Evolutionary conservation across 2,797 vertebrate species (phyloP).

Genomic region (Enoplosus armatus): DNA sequence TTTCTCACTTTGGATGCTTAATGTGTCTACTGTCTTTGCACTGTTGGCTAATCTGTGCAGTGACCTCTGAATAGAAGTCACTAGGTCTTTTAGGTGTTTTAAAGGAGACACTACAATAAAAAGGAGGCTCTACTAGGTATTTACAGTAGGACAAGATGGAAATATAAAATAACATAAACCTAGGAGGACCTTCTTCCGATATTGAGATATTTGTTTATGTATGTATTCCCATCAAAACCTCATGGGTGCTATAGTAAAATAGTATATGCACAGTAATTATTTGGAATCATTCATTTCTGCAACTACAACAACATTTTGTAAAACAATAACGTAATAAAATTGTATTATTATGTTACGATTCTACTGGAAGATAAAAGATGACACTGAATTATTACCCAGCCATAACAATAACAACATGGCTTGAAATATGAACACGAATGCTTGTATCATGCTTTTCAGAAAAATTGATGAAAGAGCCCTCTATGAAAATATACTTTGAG

Average conservation of each 20-base stretch:
- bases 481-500: background rate
- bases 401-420: background rate
- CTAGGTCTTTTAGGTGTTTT: slow-evolving; percentile 5
- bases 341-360: background rate
- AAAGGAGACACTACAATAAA: slow-evolving; percentile 13
- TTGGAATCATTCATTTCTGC: background rate
- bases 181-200: background rate
- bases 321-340: background rate
- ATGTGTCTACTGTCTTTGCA: slow-evolving; percentile 16
- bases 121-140: slow-evolving; percentile 2
- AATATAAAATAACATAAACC: background rate
- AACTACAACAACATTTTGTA: background rate
- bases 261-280: background rate
- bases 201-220: background rate
- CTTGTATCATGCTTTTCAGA: background rate
- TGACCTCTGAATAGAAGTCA: slow-evolving; percentile 44
- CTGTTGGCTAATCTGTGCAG: slow-evolving; percentile 17
- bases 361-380: background rate
- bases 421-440: background rate
- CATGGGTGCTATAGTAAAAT: background rate
- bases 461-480: background rate
- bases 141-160: background rate
- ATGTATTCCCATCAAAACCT: background rate
- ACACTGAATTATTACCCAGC: background rate
- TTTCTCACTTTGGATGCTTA: slow-evolving; percentile 7